Base-by-base conservation (phyloP, 1,140 invertebrate genomes). In the Metaphire vulgaris region DNA sequence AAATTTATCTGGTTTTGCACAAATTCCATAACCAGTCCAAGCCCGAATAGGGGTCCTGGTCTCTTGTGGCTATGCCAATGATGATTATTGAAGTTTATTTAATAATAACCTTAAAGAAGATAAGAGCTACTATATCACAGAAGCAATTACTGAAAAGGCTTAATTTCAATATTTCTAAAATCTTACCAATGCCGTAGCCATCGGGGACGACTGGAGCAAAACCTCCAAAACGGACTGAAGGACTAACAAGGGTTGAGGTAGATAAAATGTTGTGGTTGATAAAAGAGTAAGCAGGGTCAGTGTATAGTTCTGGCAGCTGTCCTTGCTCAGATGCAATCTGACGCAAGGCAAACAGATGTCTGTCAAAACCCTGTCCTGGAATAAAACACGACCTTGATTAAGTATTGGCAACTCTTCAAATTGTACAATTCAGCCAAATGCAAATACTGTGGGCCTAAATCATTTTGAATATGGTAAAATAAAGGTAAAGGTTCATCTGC, bases 251-350 rank as follows among this genome's bases (percentile, higher is more conserved):
- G 2, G 96, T 98, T 29, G 96, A 98, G 0, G 97, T 98, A 66
- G 96, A 98, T n/a, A 99, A 84, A 76, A 96, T 92, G 82, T 93
- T 96, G 79, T 95, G 89, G 87, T 97, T 97, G 67, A 98, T 90
- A 77, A 87, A 87, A 33, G 88, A 85, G 84, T 96, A 98, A 0
- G 91, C 91, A 72, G 91, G 90, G 83, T 96, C 93, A 74, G 89
- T 86, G 84, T 91, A 98, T 70, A 98, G 84, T 6, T 88, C 88
- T 1, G 92, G 91, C 31, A 89, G 79, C 69, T 80, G 66, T 12
- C 81, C 82, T 75, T 90, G 87, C 33, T 82, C 72, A 82, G 93
- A 88, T 0, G 91, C 92, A 28, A 89, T 79, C 33, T 81, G 80
- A 81, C 90, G 91, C 64, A 99, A 83, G 0, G 90, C 94, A 85